These are phyloP conservation scores for Cotesia glomerata DNA, from an alignment of 1,140 invertebrate genomes.

Conservation along the genomic window DNA sequence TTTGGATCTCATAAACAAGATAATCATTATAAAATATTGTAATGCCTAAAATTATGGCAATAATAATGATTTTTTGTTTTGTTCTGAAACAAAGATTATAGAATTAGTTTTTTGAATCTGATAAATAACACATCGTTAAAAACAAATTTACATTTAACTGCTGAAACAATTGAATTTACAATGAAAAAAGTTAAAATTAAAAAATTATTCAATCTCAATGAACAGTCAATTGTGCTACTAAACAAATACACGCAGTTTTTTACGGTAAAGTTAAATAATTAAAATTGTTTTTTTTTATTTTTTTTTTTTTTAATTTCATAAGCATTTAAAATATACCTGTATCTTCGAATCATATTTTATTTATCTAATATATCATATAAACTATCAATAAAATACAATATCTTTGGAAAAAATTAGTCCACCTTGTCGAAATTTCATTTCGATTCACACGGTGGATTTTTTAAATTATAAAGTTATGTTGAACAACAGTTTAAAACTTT, in stretches of 20 bases:
- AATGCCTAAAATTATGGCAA: constrained; percentile 43
- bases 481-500: too few relatives aligned
- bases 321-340: constrained; percentile 40
- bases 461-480: too few relatives aligned
- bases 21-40: constrained; percentile 67
- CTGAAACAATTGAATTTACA: too few relatives aligned
- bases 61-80: constrained; percentile 48
- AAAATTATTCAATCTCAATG: not conserved
- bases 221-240: not conserved
- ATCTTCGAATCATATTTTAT: constrained; percentile 47
- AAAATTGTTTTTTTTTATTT: not conserved
- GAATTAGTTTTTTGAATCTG: not conserved
- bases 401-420: not conserved
- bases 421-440: not conserved
- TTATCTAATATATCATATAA: not conserved
- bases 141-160: too few relatives aligned
- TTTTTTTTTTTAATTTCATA: not conserved
- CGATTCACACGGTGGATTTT: too few relatives aligned
- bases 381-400: not conserved
- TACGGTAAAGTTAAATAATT: constrained; percentile 10
- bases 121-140: not conserved
- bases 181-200: too few relatives aligned
- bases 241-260: constrained; percentile 2
- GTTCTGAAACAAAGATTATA: constrained; percentile 40
- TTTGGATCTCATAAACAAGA: constrained; percentile 64